Evolutionary conservation across 2,888 invertebrate genomes (phyloP), one percentile per base, ranked within the genome.

Genomic region (Drosophila merina): DNA sequence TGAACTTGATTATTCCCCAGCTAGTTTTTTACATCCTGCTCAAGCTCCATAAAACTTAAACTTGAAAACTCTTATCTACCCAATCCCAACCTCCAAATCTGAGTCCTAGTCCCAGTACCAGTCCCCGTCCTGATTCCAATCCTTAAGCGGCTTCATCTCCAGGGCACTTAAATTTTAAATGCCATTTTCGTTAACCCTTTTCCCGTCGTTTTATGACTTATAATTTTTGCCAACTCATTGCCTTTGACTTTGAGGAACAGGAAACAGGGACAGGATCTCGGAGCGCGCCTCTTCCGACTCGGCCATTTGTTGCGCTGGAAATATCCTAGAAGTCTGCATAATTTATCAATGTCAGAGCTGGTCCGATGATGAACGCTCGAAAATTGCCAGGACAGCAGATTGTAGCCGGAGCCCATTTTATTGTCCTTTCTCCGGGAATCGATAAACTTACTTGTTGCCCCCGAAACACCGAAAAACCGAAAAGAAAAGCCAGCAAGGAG

Each of bases 181-280:
- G 85, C 66, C 57, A 76, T 68, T 74, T 68, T 74, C 58, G 67
- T 62, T 78, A 78, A 70, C 71, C 71, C 79, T 64, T 72, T 70
- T 26, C 57, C 49, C 20, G 30, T 12, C 36, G 45, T 72, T 83
- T 82, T 84, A 86, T 81, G 76, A 81, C 82, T 78, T 55, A 80
- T 84, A 76, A 86, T 86, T 84, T 87, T 73, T 86, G 88, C 83
- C 86, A 72, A 88, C 78, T 84, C 84, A 84, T 86, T 84, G 84
- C 75, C 74, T 74, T 71, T 71, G 60, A 62, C 67, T 58, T 50
- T 9, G 45, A 42, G 36, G 25, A 31, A 4, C 25, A 40, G 28
- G 36, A 58, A 86, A 20, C 20, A 20, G 20, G 20, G 20, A 20
- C 20, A 20, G 20, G 20, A 87, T 86, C 80, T 72, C 44, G 44